Evolutionary conservation across 1,140 invertebrate genomes (phyloP).

Genomic region (Drosophila ogumai): DNA sequence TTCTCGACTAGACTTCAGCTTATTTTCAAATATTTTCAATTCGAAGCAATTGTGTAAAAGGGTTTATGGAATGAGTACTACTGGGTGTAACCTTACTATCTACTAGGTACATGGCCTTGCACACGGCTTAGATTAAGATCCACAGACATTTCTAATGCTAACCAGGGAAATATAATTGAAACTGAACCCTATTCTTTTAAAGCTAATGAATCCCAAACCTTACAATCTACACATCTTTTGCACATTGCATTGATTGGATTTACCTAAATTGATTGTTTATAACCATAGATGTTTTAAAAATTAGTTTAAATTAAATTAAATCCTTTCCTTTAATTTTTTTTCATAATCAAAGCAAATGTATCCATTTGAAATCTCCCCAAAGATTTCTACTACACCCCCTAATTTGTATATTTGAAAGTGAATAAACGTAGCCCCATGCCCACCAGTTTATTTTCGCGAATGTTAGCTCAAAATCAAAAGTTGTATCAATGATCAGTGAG

Average conservation of each 20-base stretch:
- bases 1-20: not conserved
- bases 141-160: not conserved
- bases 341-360: not conserved
- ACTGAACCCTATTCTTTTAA: too few relatives aligned
- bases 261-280: not conserved
- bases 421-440: conserved; percentile 1
- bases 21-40: not conserved
- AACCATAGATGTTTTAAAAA: not conserved
- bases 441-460: conserved; percentile 14
- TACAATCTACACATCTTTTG: too few relatives aligned
- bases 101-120: too few relatives aligned
- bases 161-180: not conserved
- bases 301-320: not conserved
- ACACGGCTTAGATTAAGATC: too few relatives aligned
- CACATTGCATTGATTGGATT: too few relatives aligned
- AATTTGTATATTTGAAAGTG: not conserved
- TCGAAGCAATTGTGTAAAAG: not conserved
- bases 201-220: too few relatives aligned
- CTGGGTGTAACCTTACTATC: too few relatives aligned
- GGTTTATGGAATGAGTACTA: too few relatives aligned
- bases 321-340: not conserved
- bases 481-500: conserved; percentile 20
- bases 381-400: not conserved
- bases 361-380: too few relatives aligned
- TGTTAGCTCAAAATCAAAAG: not conserved